Evolutionary conservation across 2,797 vertebrate genomes (phyloP), one percentile per base, ranked within the genome.

Genomic region (Cetoscarus ocellatus): DNA sequence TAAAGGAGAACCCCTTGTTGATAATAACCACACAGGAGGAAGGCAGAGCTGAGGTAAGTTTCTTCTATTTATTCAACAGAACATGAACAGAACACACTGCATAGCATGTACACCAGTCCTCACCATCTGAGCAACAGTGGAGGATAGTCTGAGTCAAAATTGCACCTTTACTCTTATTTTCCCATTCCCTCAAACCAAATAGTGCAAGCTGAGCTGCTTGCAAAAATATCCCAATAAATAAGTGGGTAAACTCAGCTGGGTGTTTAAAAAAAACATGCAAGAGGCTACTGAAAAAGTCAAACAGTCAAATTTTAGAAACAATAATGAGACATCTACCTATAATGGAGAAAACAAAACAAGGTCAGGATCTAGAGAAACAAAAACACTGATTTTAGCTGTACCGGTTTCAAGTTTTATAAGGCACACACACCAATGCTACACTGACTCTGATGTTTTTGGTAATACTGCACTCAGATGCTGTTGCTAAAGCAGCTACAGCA

Each of bases 31-130:
- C 14, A 35, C 8, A 14, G 10, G 55, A 57, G 5, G 13, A 17
- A 61, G 7, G 35, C 27, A 63, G 56, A 47, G 9, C 38, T 43
- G 13, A 27, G 3, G 18, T 75, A 44, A 17, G 73, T 69, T 76
- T 47, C 3, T 52, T 90, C 85, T 83, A 74, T 92, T 92, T 75
- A 87, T 70, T 85, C 53, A 86, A 85, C 75, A 73, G 68, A 87
- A 88, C 74, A 88, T 76, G 76, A 83, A 82, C 69, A 82, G 53
- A 85, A 80, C 3, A 63, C 77, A 84, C 86, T 85, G 83, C 85
- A 89, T 85, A 85, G 84, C 80, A 86, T 73, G 80, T 85, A 87
- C 77, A 87, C 75, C 15, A 51, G 42, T 76, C 62, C 45, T 80
- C 70, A 79, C 71, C 55, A 65, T 70, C 53, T 61, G 68, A 79